Percentiles rank a stretch among this genome's conserved stretches.
Evolutionary conservation across 2,888 invertebrate species (phyloP).

Genomic region (Ectemnius continuus): DNA sequence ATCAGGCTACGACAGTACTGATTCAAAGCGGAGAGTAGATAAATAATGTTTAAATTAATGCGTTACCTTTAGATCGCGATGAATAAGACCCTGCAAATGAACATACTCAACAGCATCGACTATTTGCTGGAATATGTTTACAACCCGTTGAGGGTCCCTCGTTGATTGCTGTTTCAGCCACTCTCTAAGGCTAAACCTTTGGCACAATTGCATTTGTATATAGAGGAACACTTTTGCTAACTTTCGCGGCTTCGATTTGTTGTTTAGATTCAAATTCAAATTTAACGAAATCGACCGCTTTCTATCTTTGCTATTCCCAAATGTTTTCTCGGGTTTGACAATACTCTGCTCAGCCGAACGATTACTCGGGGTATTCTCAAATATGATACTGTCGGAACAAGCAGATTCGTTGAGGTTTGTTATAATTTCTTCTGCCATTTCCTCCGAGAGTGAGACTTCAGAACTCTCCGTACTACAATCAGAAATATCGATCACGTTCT

Average conservation of each 20-base stretch:
- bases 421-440: background rate
- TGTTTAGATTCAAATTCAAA: slow-evolving; percentile 52
- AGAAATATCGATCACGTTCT: slow-evolving; percentile 41
- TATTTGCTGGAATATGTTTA: slow-evolving; percentile 92
- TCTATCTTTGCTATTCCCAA: too few relatives aligned
- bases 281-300: slow-evolving; percentile 39
- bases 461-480: slow-evolving; percentile 33
- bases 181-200: slow-evolving; percentile 91
- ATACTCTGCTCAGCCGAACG: slow-evolving; percentile 8
- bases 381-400: slow-evolving; percentile 40
- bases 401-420: slow-evolving; percentile 7
- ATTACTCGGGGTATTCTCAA: slow-evolving; percentile 23
- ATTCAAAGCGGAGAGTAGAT: background rate
- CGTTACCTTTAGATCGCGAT: slow-evolving; percentile 94
- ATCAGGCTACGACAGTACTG: too few relatives aligned
- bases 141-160: slow-evolving; percentile 78
- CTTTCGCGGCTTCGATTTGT: slow-evolving; percentile 47
- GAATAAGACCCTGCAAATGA: slow-evolving; percentile 94
- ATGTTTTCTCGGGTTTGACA: slow-evolving; percentile 42
- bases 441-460: slow-evolving; percentile 19
- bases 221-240: slow-evolving; percentile 87
- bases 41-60: slow-evolving; percentile 69
- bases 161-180: slow-evolving; percentile 83
- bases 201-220: slow-evolving; percentile 98
- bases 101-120: slow-evolving; percentile 97